phyloP scores from a whole-genome alignment of 2,113 vertebrate species.

The Oncorhynchus mykiss region DNA sequence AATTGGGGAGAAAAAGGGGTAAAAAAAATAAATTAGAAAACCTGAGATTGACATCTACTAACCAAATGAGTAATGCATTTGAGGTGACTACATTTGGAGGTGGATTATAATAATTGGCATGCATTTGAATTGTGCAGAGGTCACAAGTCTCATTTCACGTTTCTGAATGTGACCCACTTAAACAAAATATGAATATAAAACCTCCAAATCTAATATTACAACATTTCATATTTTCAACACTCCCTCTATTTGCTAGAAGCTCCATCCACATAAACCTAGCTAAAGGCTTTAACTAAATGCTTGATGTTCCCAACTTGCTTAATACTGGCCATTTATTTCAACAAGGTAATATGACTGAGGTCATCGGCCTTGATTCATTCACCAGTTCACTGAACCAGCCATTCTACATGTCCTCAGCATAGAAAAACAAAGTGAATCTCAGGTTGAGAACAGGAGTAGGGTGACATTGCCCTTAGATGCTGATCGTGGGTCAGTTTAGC shows the following conservation, averaged over 20 bases:
- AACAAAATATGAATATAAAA: background rate
- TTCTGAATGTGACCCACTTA: background rate
- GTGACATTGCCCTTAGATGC: background rate
- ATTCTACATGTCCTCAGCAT: background rate
- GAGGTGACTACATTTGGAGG: background rate
- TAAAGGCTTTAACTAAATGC: constrained; percentile 1
- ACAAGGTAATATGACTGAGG: background rate
- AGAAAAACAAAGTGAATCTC: background rate
- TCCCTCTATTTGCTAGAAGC: background rate
- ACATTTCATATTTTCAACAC: background rate
- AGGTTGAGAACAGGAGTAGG: no score
- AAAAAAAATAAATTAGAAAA: no score
- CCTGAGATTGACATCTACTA: background rate
- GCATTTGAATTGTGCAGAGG: background rate
- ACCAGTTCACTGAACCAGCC: background rate
- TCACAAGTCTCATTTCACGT: background rate
- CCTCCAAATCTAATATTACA: background rate
- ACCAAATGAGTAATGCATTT: background rate
- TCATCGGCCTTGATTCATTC: background rate
- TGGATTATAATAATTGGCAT: background rate
- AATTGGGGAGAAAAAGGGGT: no score
- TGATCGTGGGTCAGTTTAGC: background rate
- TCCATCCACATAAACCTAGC: background rate
- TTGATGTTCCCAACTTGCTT: background rate
- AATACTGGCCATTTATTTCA: background rate